Evolutionary conservation across 2,888 invertebrate genomes (phyloP).

Genomic region (Tethea ocularis): DNA sequence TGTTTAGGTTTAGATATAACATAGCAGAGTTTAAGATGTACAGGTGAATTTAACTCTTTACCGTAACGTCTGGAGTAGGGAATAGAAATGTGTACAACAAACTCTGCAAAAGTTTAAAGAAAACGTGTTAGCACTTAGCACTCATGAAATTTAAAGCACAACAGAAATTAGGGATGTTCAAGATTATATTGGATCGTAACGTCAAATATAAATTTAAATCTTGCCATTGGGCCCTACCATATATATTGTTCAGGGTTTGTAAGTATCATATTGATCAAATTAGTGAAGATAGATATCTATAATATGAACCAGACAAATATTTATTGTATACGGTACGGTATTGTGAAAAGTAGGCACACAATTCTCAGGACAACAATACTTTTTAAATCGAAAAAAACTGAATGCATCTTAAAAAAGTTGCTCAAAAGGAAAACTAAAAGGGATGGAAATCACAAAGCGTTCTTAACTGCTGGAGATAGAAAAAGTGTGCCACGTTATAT

Average conservation of each 20-base stretch:
- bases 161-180: constrained; percentile 5
- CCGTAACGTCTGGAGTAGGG: constrained; percentile 26
- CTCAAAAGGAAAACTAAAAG: constrained; percentile 1
- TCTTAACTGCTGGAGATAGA: not conserved
- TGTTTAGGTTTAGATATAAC: too few relatives aligned
- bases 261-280: too few relatives aligned
- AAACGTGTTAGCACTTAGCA: constrained; percentile 8
- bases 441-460: constrained; percentile 1
- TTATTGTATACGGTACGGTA: not conserved
- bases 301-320: not conserved
- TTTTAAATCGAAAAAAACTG: not conserved
- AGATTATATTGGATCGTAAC: not conserved
- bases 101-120: constrained; percentile 8
- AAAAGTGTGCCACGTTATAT: constrained; percentile 4
- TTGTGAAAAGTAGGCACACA: not conserved
- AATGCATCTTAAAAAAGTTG: not conserved
- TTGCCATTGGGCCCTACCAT: not conserved
- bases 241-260: not conserved
- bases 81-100: not conserved
- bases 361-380: not conserved
- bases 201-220: not conserved
- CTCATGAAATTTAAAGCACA: constrained; percentile 6
- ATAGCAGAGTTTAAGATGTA: not conserved
- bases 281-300: too few relatives aligned
- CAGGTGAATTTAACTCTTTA: constrained; percentile 42